phyloP scores from a whole-genome alignment of 2,888 invertebrate species.

The Eugnorisma glareosa region DNA sequence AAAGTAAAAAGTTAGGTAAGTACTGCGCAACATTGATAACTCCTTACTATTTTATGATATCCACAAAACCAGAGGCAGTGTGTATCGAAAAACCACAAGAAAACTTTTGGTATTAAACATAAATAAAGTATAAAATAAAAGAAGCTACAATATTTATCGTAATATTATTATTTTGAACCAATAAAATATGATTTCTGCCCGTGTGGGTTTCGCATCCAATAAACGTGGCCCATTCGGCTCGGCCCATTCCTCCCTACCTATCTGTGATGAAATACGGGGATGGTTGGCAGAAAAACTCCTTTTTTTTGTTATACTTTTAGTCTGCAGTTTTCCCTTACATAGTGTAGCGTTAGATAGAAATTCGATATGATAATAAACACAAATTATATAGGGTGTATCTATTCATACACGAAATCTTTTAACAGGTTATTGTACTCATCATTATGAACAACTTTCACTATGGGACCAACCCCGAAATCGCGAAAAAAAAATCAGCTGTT shows the following conservation, averaged over 20 bases:
- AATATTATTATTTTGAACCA: conserved; percentile 73
- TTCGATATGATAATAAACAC: too few species aligned
- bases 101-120: conserved; percentile 14
- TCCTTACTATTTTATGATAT: background rate
- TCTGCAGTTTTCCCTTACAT: background rate
- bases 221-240: conserved; percentile 68
- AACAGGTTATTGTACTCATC: too few species aligned
- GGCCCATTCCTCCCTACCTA: conserved; percentile 60
- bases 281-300: conserved; percentile 62
- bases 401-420: too few species aligned
- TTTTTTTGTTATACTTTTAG: background rate
- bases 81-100: background rate
- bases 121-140: conserved; percentile 47
- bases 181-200: conserved; percentile 70
- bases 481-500: too few species aligned
- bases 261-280: conserved; percentile 66
- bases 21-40: background rate
- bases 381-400: too few species aligned
- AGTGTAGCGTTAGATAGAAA: too few species aligned
- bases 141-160: conserved; percentile 58
- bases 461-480: too few species aligned
- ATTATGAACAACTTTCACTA: too few species aligned
- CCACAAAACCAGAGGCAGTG: conserved; percentile 8
- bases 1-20: background rate
- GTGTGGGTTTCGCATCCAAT: conserved; percentile 69